Evolutionary conservation across 1,140 invertebrate species (phyloP).

Genomic region (Euschistus heros): DNA sequence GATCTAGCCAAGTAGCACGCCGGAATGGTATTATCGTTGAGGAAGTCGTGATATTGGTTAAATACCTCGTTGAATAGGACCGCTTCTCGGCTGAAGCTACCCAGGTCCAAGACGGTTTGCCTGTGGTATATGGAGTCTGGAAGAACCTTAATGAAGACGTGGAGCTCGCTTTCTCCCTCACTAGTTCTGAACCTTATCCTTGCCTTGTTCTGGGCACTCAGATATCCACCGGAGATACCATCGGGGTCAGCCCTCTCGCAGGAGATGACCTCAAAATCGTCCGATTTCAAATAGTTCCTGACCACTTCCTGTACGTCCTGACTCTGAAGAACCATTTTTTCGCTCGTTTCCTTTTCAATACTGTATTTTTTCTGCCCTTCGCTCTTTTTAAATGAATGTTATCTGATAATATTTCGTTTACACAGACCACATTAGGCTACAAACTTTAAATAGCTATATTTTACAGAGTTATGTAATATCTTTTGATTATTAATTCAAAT

Average conservation of each 20-base stretch:
- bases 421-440: too few relatives aligned
- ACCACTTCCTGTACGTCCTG: too few relatives aligned
- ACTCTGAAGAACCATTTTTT: too few relatives aligned
- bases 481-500: too few relatives aligned
- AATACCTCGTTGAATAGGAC: neutral
- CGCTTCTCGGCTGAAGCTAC: neutral
- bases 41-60: neutral
- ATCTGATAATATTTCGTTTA: too few relatives aligned
- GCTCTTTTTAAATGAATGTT: too few relatives aligned
- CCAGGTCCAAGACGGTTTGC: neutral
- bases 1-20: constrained; percentile 9
- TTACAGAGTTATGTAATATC: too few relatives aligned
- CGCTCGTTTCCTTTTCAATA: too few relatives aligned
- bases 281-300: too few relatives aligned
- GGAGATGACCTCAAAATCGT: neutral
- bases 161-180: neutral
- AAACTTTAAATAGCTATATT: too few relatives aligned
- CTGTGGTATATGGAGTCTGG: neutral
- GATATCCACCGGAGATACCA: neutral
- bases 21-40: neutral
- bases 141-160: neutral
- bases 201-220: neutral
- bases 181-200: neutral
- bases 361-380: too few relatives aligned
- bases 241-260: neutral